Evolutionary conservation across 2,113 vertebrate genomes (phyloP).

Genomic region (Perca fluviatilis): DNA sequence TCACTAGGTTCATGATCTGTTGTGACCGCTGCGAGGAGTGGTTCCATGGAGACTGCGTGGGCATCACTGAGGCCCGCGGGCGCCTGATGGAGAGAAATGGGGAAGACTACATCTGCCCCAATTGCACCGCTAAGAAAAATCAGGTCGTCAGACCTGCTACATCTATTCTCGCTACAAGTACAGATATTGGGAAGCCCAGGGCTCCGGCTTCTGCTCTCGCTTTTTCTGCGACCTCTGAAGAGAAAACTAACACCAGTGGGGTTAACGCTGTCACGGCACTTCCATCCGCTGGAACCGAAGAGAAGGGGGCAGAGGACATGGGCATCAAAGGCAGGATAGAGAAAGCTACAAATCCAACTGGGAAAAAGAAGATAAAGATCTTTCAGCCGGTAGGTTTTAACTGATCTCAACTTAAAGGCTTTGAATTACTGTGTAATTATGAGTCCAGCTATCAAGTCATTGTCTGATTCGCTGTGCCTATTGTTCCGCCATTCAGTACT

Average conservation of each 20-base stretch:
- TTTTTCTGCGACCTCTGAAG: neutral
- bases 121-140: constrained; percentile 92
- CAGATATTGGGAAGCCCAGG: constrained; percentile 71
- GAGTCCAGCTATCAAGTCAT: neutral
- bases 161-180: constrained; percentile 72
- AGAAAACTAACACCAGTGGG: constrained; percentile 33
- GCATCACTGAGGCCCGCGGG: constrained; percentile 97
- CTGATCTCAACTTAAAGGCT: neutral
- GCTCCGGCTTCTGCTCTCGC: constrained; percentile 21
- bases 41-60: constrained; percentile 98
- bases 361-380: constrained; percentile 99
- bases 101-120: constrained; percentile 98
- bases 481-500: neutral
- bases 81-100: constrained; percentile 94
- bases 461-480: neutral
- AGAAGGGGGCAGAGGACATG: constrained; percentile 88
- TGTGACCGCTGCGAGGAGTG: constrained; percentile 99
- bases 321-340: constrained; percentile 99
- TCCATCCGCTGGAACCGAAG: constrained; percentile 71
- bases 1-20: constrained; percentile 97
- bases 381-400: constrained; percentile 93
- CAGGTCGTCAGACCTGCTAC: constrained; percentile 79
- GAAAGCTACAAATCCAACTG: constrained; percentile 95
- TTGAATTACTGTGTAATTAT: neutral
- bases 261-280: constrained; percentile 46